Evolutionary conservation across 2,888 invertebrate species (phyloP).

Genomic region (Metellina segmentata): DNA sequence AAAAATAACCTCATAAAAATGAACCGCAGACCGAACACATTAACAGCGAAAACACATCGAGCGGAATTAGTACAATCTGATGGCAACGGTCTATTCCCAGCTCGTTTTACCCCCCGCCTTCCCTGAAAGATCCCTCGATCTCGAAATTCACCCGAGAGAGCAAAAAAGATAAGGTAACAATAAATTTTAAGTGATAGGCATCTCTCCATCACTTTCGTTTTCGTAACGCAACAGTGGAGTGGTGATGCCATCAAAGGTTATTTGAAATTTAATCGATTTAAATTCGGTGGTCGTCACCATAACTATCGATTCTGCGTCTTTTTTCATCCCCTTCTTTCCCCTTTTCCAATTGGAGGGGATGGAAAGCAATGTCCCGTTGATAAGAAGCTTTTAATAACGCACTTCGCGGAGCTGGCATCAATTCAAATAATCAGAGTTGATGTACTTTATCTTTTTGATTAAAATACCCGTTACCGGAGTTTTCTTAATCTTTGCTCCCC

Average conservation of each 20-base stretch:
- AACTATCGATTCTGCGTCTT: constrained; percentile 41
- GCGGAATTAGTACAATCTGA: neutral
- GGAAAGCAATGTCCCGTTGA: constrained; percentile 41
- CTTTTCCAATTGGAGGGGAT: constrained; percentile 11
- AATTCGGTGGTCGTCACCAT: constrained; percentile 64
- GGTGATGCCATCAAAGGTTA: constrained; percentile 50
- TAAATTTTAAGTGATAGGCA: constrained; percentile 50
- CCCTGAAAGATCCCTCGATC: neutral
- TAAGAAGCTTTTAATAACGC: constrained; percentile 69
- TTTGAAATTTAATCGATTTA: constrained; percentile 71
- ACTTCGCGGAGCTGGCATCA: constrained; percentile 54
- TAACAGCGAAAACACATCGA: neutral
- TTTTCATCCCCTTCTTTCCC: neutral
- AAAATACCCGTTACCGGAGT: constrained; percentile 39
- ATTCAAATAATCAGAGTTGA: constrained; percentile 70
- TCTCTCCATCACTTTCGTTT: constrained; percentile 40
- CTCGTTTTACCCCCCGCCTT: neutral
- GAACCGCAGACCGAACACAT: neutral
- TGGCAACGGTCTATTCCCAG: neutral
- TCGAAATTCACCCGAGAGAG: neutral
- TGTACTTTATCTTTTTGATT: constrained; percentile 66
- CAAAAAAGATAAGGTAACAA: constrained; percentile 49
- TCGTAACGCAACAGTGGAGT: constrained; percentile 22
- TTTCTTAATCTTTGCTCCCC: constrained; percentile 48
- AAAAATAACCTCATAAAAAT: neutral